Evolutionary conservation across 2,113 vertebrate genomes (phyloP), one percentile per base, ranked within the genome.

Genomic region (Coreoperca whiteheadi): DNA sequence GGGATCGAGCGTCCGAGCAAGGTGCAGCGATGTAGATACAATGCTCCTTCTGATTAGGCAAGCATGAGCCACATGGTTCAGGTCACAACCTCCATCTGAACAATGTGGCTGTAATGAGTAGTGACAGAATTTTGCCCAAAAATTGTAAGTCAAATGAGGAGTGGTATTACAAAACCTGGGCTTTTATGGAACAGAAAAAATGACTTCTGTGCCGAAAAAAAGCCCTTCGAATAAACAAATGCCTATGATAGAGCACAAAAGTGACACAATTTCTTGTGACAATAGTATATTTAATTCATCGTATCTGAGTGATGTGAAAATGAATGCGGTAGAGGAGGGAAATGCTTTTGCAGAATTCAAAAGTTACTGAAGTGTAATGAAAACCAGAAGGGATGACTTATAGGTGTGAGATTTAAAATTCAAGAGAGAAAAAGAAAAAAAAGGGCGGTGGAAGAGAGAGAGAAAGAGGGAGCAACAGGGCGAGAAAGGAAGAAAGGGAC

Each of bases 1-100:
- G 53, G 74, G 74, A 77, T 69, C 28, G 51, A 68, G 59, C 6
- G 20, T 81, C 68, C 60, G 32, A 70, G 69, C 84, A 54, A 69
- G 60, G 83, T 37, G 87, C 87, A 90, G 61, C 50, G 51, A 88
- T 81, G 89, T 85, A 79, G 82, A 92, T 81, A 84, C 68, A 79
- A 83, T 66, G 76, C 85, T 74, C 28, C 69, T 78, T 81, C 76
- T 85, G 87, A 93, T 89, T 84, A 90, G 73, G 63, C 64, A 74
- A 89, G 79, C 51, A 81, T 28, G 56, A 78, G 61, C 72, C 21
- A 75, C 65, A 54, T 60, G 85, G 67, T 80, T 89, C 73, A 64
- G 65, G 46, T 68, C 85, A 81, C 67, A 81, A 82, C 64, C 80
- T 74, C 43, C 6, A 32, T 86, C 43, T 74, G 77, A 84, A 84